Evolutionary conservation across 2,797 vertebrate species (phyloP).

Genomic region (Aldrovandia affinis): DNA sequence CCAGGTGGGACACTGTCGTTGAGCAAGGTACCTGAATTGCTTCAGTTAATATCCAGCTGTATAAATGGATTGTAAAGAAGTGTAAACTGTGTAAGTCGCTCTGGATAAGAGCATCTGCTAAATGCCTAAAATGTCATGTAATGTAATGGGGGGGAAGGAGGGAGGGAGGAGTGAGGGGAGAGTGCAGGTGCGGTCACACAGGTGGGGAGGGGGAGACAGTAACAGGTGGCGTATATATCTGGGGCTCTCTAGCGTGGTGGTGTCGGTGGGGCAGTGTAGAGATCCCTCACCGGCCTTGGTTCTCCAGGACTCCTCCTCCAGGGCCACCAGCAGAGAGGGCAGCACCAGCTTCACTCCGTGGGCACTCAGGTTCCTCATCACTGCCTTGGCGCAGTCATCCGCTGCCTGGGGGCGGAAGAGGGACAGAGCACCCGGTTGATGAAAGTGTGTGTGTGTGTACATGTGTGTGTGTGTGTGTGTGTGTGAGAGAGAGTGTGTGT

Average conservation of each 20-base stretch:
- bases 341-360: constrained; percentile 97
- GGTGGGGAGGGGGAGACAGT: not conserved
- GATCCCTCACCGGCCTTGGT: constrained; percentile 90
- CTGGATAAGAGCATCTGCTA: too few species aligned
- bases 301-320: constrained; percentile 98
- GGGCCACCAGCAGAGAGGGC: constrained; percentile 90
- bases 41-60: too few species aligned
- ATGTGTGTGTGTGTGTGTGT: not conserved
- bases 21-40: too few species aligned
- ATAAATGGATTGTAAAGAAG: too few species aligned
- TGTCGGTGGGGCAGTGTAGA: not conserved
- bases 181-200: not conserved
- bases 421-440: not conserved
- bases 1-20: too few species aligned
- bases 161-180: not conserved
- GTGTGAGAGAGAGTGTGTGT: not conserved
- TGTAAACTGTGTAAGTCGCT: too few species aligned
- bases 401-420: constrained; percentile 80
- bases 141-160: not conserved
- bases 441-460: not conserved
- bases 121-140: too few species aligned
- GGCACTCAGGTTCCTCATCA: constrained; percentile 98
- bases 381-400: constrained; percentile 97
- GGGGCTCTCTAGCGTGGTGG: not conserved
- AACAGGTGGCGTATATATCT: not conserved